phyloP scores from a whole-genome alignment of 53 echinoderm and acorn worm genomes.

The Paracentrotus lividus region DNA sequence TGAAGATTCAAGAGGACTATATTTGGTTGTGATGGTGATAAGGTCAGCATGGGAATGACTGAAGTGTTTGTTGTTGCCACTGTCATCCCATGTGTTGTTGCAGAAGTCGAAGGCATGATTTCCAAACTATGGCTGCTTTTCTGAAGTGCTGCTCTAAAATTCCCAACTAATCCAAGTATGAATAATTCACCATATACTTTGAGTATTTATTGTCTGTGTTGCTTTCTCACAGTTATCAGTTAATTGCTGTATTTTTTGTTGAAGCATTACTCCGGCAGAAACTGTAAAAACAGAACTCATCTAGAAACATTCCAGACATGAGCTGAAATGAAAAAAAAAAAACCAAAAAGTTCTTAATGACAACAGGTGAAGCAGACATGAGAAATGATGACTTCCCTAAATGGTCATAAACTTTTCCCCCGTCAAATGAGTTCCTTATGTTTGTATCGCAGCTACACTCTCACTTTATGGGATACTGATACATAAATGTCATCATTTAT shows the following conservation, averaged over 20 bases:
- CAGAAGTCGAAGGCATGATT: constrained; percentile 16
- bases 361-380: neutral
- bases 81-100: neutral
- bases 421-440: neutral
- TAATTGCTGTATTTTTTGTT: neutral
- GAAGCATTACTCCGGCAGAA: neutral
- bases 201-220: neutral
- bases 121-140: neutral
- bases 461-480: constrained; percentile 17
- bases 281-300: neutral
- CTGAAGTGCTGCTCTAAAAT: neutral
- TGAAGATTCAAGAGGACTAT: neutral
- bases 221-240: neutral
- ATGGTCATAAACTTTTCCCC: constrained; percentile 1
- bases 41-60: neutral
- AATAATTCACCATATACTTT: neutral
- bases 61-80: neutral
- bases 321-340: neutral
- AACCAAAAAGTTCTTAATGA: neutral
- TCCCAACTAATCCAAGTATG: neutral
- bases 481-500: constrained; percentile 10
- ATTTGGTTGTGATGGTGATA: constrained; percentile 21
- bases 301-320: neutral
- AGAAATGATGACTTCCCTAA: neutral
- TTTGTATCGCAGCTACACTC: neutral